A percentile compares a stretch with the other conserved stretches of the same genome.
phyloP scores from a whole-genome alignment of 2,113 vertebrate species.

The Felis chaus region DNA sequence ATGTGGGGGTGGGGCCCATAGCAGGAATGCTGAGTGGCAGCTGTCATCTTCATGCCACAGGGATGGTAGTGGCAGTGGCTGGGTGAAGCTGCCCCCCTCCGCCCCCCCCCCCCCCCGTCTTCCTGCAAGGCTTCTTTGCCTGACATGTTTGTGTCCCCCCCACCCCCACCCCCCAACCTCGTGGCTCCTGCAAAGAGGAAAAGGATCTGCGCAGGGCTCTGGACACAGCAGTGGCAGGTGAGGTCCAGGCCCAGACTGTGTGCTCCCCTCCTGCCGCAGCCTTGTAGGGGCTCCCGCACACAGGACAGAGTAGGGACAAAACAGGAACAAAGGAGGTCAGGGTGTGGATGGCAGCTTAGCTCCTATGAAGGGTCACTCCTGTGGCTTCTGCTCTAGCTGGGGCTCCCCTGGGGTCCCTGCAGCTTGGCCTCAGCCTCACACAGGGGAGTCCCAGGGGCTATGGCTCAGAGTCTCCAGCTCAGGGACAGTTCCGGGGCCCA shows the following conservation, averaged over 20 bases:
- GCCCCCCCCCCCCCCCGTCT: not conserved
- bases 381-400: not conserved
- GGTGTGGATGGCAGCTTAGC: not conserved
- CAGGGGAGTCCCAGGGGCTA: too few species aligned
- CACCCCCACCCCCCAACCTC: not conserved
- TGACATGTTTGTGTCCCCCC: not conserved
- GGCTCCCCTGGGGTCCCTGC: not conserved
- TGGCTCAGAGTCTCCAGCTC: not conserved
- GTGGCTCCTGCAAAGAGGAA: not conserved
- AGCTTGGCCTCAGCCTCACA: not conserved
- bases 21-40: not conserved
- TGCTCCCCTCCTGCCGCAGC: too few species aligned
- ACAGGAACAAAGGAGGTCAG: not conserved
- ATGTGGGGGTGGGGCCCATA: not conserved
- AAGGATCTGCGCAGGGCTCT: not conserved
- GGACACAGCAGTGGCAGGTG: accelerated
- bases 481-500: not conserved
- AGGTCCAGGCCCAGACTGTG: not conserved
- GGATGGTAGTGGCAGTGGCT: not conserved
- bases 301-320: not conserved
- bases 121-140: not conserved
- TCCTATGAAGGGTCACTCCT: not conserved
- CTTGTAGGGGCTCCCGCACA: not conserved
- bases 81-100: not conserved
- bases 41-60: not conserved